These are phyloP conservation scores for Choristoneura fumiferana DNA, from an alignment of 1,140 invertebrate species.

Conservation along the genomic window DNA sequence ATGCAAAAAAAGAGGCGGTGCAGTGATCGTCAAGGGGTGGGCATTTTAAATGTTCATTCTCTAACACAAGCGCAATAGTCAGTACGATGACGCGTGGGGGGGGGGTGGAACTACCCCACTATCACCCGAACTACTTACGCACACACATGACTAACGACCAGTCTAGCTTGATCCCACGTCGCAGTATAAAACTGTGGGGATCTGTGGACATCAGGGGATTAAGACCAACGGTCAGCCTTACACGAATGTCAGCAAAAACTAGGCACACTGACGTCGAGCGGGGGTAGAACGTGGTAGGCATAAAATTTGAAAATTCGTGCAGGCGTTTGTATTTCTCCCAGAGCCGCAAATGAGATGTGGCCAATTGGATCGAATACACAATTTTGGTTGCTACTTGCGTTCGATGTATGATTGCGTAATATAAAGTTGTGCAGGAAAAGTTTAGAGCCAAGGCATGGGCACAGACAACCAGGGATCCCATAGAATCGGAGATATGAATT, in stretches of 20 bases:
- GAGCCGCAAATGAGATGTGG: constrained; percentile 67
- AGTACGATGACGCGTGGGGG: constrained; percentile 66
- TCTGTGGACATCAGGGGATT: no score
- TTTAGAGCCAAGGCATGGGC: no score
- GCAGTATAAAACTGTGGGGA: no score
- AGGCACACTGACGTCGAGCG: constrained; percentile 36
- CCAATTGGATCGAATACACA: constrained; percentile 64
- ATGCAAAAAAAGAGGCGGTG: constrained; percentile 61
- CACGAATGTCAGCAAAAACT: constrained; percentile 44
- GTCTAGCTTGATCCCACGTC: no score
- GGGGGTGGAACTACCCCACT: no score
- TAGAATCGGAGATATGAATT: no score
- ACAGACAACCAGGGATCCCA: no score
- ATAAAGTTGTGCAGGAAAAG: no score
- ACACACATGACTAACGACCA: constrained; percentile 33
- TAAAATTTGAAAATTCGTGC: constrained; percentile 74
- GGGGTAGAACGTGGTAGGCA: constrained; percentile 60
- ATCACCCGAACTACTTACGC: constrained; percentile 60
- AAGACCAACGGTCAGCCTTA: no score
- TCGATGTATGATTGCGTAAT: background rate
- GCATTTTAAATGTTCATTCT: constrained; percentile 75
- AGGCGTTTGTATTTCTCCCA: constrained; percentile 55
- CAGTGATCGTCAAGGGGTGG: constrained; percentile 70
- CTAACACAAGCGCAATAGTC: constrained; percentile 74
- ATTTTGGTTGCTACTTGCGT: constrained; percentile 49